Evolutionary conservation across 2,797 vertebrate species (phyloP).

Genomic region (Chaunax sp.): DNA sequence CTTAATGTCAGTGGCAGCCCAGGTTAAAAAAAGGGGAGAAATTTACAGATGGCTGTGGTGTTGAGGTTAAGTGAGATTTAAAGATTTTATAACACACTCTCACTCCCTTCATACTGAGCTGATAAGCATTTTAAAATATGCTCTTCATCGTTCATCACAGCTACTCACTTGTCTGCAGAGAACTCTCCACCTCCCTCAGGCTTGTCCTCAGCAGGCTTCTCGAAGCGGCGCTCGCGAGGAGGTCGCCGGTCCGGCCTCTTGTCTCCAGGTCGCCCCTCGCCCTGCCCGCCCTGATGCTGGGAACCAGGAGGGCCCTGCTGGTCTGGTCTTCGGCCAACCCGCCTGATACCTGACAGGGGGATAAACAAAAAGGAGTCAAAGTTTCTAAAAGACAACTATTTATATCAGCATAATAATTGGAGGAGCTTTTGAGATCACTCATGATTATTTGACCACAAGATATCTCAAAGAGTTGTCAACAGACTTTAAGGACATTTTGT

Average conservation of each 20-base stretch:
- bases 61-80: background rate
- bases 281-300: conserved; percentile 84
- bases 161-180: conserved; percentile 91
- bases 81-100: background rate
- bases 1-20: background rate
- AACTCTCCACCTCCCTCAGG: conserved; percentile 94
- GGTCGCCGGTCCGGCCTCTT: conserved; percentile 94
- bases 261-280: conserved; percentile 91
- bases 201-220: conserved; percentile 95
- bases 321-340: conserved; percentile 93
- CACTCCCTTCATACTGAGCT: background rate
- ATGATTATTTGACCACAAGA: too few species aligned
- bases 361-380: background rate
- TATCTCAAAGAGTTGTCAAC: too few species aligned
- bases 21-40: too few species aligned
- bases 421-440: too few species aligned
- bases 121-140: conserved; percentile 7
- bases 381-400: background rate
- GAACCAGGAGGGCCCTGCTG: conserved; percentile 83
- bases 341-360: conserved; percentile 88
- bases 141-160: background rate
- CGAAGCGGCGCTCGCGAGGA: conserved; percentile 94
- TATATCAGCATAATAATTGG: background rate
- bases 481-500: too few species aligned
- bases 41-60: background rate